A percentile compares a stretch with the other conserved stretches of the same genome.
phyloP scores from a whole-genome alignment of 2,797 vertebrate species.

The Okamejei kenojei region DNA sequence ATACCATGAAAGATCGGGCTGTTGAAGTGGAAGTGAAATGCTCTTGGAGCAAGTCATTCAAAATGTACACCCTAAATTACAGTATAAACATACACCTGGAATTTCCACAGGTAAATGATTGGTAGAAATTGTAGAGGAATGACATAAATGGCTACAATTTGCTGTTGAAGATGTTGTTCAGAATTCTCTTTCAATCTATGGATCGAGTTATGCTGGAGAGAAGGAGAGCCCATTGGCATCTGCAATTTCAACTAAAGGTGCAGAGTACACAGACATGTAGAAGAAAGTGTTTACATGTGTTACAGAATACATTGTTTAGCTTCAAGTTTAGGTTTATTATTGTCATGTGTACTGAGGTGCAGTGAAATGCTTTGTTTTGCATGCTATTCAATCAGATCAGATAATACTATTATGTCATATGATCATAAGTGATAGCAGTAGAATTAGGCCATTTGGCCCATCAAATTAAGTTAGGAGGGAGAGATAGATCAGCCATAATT shows the following conservation, averaged over 20 bases:
- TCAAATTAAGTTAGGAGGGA: no score
- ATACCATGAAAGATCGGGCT: not conserved
- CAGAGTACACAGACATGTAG: not conserved
- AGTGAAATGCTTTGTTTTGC: no score
- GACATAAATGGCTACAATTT: no score
- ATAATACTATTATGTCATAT: no score
- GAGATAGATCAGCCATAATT: no score
- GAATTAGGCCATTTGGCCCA: no score
- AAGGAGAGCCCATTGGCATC: not conserved
- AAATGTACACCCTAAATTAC: not conserved
- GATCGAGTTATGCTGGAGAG: not conserved
- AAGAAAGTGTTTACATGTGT: not conserved
- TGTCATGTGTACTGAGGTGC: no score
- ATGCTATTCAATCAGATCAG: no score
- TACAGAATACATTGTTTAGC: not conserved
- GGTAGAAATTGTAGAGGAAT: not conserved
- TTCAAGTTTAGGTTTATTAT: no score
- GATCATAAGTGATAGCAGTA: no score
- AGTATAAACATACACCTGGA: not conserved
- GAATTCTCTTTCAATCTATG: not conserved
- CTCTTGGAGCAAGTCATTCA: not conserved
- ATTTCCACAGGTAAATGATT: not conserved
- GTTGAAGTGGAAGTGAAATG: not conserved
- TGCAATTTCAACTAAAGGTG: not conserved
- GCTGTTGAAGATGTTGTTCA: not conserved